These are phyloP conservation scores for Mythimna vitellina DNA, from an alignment of 2,888 invertebrate species.

Conservation along the genomic window DNA sequence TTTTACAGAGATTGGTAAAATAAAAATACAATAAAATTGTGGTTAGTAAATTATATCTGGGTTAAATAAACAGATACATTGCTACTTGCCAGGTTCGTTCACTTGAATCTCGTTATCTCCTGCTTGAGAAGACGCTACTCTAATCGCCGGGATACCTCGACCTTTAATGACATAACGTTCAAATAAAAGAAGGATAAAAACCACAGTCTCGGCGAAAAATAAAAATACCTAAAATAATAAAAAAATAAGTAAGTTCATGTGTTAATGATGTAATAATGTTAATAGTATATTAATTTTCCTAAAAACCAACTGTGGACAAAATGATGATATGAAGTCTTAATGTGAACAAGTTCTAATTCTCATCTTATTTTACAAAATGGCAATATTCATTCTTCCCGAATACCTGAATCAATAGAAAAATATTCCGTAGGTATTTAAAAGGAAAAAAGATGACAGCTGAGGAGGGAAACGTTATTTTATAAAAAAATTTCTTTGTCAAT, in stretches of 20 bases:
- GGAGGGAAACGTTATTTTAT: background rate
- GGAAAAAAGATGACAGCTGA: background rate
- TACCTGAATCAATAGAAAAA: background rate
- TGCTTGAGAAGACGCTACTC: background rate
- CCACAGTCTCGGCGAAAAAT: background rate
- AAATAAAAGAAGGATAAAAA: constrained; percentile 8
- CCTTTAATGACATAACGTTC: constrained; percentile 20
- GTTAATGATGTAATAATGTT: background rate
- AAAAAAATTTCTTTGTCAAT: background rate
- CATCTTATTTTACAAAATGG: background rate
- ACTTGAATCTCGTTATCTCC: background rate
- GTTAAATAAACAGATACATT: background rate
- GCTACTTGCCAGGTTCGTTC: constrained; percentile 18
- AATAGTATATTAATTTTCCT: background rate
- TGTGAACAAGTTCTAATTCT: background rate
- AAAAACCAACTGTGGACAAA: background rate
- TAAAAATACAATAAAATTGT: background rate
- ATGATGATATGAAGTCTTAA: background rate
- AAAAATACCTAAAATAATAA: constrained; percentile 4
- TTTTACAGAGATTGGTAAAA: too few relatives aligned
- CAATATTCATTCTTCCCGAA: background rate
- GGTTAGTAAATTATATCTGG: background rate
- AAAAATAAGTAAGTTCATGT: background rate
- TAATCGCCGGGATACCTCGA: background rate
- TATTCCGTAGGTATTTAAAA: background rate